Evolutionary conservation across 2,797 vertebrate species (phyloP).

Genomic region (Carapus acus): DNA sequence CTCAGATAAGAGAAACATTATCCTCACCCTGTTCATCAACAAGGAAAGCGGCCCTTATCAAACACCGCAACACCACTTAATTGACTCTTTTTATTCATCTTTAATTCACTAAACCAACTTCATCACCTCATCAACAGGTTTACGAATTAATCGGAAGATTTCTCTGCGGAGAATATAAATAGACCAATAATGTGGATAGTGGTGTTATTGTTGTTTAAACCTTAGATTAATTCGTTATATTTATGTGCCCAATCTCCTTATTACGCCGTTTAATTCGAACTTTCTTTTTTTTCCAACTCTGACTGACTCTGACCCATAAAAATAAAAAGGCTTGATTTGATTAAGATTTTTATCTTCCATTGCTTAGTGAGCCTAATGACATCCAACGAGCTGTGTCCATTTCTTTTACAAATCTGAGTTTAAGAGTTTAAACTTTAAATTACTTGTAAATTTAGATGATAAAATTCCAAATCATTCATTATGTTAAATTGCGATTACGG

Average conservation of each 20-base stretch:
- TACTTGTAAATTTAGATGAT: conserved; percentile 37
- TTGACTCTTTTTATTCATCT: conserved; percentile 1
- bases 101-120: neutral
- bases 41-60: conserved; percentile 24
- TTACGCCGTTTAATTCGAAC: too few relatives aligned
- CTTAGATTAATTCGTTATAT: too few relatives aligned
- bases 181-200: neutral
- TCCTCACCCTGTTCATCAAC: conserved; percentile 33
- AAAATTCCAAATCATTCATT: conserved; percentile 41
- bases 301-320: too few relatives aligned
- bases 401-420: conserved; percentile 43
- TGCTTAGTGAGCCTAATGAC: neutral
- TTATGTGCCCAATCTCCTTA: too few relatives aligned
- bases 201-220: neutral
- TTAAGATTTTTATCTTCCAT: neutral
- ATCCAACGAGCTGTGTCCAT: conserved; percentile 6
- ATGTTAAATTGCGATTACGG: conserved; percentile 47
- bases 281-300: too few relatives aligned
- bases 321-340: neutral
- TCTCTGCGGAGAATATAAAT: neutral
- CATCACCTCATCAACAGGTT: conserved; percentile 36
- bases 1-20: conserved; percentile 48
- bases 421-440: conserved; percentile 49
- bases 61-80: conserved; percentile 10
- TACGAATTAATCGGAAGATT: neutral